Conservation (phyloP, 2,113 vertebrate species). For the Alectura lathami region DNA sequence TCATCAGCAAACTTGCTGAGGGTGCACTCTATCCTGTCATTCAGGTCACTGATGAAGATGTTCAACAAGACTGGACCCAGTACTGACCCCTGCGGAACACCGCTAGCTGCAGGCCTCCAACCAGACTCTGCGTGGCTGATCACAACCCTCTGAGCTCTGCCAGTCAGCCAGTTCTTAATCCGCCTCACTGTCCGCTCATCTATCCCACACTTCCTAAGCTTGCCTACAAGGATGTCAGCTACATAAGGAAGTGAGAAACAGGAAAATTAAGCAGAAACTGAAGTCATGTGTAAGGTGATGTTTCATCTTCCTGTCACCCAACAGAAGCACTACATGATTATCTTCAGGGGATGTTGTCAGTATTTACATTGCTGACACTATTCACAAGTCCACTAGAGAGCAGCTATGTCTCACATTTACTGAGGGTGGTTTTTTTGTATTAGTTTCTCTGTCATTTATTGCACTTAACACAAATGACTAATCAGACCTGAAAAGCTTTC, state of each 20-base stretch:
- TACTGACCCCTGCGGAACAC: too few relatives aligned
- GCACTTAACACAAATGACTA: conserved; percentile 66
- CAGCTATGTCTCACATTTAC: conserved; percentile 58
- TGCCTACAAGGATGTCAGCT: too few relatives aligned
- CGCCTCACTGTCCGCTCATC: too few relatives aligned
- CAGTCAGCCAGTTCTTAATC: too few relatives aligned
- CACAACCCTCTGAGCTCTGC: too few relatives aligned
- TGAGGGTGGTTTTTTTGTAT: background rate
- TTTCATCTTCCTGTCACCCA: background rate
- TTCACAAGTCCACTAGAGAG: conserved; percentile 53
- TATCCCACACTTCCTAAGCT: too few relatives aligned
- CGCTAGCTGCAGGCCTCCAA: too few relatives aligned
- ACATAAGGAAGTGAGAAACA: background rate
- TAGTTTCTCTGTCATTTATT: conserved; percentile 59
- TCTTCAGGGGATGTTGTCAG: background rate
- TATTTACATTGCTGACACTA: background rate
- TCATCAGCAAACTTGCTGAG: too few relatives aligned
- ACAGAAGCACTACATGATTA: background rate
- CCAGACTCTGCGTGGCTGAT: too few relatives aligned
- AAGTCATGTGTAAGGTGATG: background rate
- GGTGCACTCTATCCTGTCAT: too few relatives aligned
- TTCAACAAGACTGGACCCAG: too few relatives aligned
- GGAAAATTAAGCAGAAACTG: background rate
- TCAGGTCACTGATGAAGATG: too few relatives aligned
- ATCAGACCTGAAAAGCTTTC: conserved; percentile 74